Base-by-base conservation (phyloP, 2,113 vertebrate species). In the Myiozetetes cayanensis region DNA sequence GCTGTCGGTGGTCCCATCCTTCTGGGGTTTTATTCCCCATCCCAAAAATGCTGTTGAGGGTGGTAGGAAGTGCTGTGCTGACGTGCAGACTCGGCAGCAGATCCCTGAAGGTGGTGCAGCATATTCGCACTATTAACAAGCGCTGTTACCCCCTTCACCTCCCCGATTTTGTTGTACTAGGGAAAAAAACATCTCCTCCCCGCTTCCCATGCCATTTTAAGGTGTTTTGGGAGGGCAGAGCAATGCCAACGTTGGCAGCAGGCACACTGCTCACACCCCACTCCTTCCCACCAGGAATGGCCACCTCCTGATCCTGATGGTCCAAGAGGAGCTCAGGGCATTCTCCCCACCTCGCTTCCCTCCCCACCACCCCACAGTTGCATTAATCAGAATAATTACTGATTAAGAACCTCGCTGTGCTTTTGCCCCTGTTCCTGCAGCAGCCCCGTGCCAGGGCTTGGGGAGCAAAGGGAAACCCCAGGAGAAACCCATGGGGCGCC, bases 1-100 rank as follows among this genome's bases (percentile, higher is more conserved):
- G 62, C 62, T 7, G 8, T 10, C 21, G 18, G 31, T 23, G 65
- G 8, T 68, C 44, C 37, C 55, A 1, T 21, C 19, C 15, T 46
- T 52, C 44, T 0, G 56, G n/a, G 23, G 23, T 37, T 59, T 17
- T 25, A 59, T 37, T 37, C 12, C 66, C 14, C n/a, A 14, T 12
- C n/a, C 56, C 10, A 21, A n/a, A 88, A 83, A 37, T 0, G 0
- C 35, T 0, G 0, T 3, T 0, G 1, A 23, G 19, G 7, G 50
- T 18, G 53, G 9, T 21, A 3, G 31, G 37, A 56, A 12, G 30
- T 0, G 1, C 44, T 12, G 22, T 43, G 78, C 55, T 2, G 6
- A n/a, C 35, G 4, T 0, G 1, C 67, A 47, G 55, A 35, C 7
- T 31, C 0, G 0, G 33, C 49, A 55, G 76, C 67, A 30, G 43